Evolutionary conservation across 2,113 vertebrate genomes (phyloP), one percentile per base, ranked within the genome.

Genomic region (Phylloscopus trochilus): DNA sequence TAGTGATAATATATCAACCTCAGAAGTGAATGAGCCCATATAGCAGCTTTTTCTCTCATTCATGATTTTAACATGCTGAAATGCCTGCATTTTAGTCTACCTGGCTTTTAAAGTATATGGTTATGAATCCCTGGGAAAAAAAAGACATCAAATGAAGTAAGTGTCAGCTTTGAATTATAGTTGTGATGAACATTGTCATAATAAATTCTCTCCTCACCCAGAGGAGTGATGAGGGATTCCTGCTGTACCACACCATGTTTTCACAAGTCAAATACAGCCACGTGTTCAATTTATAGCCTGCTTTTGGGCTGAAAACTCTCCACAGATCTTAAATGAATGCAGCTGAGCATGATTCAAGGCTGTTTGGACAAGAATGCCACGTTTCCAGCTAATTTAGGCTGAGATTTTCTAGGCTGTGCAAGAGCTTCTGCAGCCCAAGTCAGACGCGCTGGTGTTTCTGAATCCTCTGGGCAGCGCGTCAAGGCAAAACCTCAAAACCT

Each of bases 71-170:
- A 75, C 44, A 67, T 33, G 33, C 77, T 75, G 66, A 83, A 92
- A 78, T 90, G 43, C 15, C 68, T 55, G 60, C 39, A n/a, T n/a
- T 83, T 80, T 72, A 44, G 30, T 60, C 64, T 81, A 43, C 31
- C 73, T 75, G 39, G 52, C 44, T 92, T 70, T 91, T 90, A 67
- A 93, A 95, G 69, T 55, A n/a, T 22, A 43, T 70, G 80, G 84
- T 96, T 95, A 89, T 63, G 84, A 84, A 77, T 75, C 80, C 77
- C 53, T 64, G 35, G 64, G 80, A 93, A 83, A 52, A 87, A 87
- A 83, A 66, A 93, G 90, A 89, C 41, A 79, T 72, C 64, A 92
- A 90, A 75, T 37, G 73, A 93, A 92, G 75, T 39, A 92, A 93
- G 87, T 41, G 77, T 31, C 91, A 93, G 69, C n/a, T 78, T 13